A percentile compares a stretch with the other conserved stretches of the same genome.
Evolutionary conservation across 2,888 invertebrate species (phyloP).

Genomic region (Clostera curtula): DNA sequence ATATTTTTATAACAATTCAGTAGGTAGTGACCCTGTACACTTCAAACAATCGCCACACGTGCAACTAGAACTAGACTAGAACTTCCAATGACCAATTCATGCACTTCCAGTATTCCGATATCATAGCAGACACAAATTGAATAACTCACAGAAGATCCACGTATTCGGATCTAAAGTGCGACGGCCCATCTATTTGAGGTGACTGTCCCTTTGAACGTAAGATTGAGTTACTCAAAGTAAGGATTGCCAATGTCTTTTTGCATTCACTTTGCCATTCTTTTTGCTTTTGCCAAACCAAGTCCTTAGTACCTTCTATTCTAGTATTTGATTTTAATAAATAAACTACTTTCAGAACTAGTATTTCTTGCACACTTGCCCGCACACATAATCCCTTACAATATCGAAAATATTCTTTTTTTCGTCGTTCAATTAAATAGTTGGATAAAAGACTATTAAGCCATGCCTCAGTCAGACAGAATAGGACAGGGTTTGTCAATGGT

Average conservation of each 20-base stretch:
- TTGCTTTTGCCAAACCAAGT: slow-evolving; percentile 7
- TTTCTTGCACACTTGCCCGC: no score
- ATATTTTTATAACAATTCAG: no score
- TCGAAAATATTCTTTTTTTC: no score
- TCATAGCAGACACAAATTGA: slow-evolving; percentile 57
- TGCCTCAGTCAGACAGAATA: no score
- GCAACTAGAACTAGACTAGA: neutral
- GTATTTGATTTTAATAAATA: neutral
- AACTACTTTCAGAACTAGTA: no score
- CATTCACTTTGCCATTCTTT: slow-evolving; percentile 10
- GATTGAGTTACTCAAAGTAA: slow-evolving; percentile 46
- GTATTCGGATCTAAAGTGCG: slow-evolving; percentile 53
- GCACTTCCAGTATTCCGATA: slow-evolving; percentile 24
- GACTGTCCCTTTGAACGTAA: slow-evolving; percentile 53
- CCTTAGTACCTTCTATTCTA: slow-evolving; percentile 18
- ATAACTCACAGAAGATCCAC: slow-evolving; percentile 67
- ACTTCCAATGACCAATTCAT: neutral
- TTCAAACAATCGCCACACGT: no score
- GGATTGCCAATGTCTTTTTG: slow-evolving; percentile 31
- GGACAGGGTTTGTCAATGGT: no score
- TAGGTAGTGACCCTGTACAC: no score
- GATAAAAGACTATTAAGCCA: no score
- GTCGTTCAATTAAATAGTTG: no score
- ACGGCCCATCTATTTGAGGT: slow-evolving; percentile 60
- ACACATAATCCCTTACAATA: no score